Evolutionary conservation across 2,113 vertebrate genomes (phyloP).

Genomic region (Nothobranchius furzeri): DNA sequence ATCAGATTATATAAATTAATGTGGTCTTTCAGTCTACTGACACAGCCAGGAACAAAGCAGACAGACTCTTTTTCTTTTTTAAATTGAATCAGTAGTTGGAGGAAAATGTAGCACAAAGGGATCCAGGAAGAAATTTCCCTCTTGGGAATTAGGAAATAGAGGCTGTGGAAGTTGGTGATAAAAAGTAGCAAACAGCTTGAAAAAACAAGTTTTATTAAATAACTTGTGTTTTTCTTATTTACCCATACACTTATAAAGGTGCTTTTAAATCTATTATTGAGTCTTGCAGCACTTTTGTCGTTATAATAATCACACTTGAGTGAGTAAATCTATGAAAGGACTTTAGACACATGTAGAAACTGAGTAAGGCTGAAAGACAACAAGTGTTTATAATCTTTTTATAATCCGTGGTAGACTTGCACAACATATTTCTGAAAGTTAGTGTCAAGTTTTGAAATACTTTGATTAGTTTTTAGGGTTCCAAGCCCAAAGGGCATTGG

Average conservation of each 20-base stretch:
- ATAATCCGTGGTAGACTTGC: no score
- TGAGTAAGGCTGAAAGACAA: no score
- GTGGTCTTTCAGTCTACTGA: constrained; percentile 16
- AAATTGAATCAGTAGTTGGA: constrained; percentile 8
- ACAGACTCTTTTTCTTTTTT: not conserved
- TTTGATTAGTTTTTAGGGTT: no score
- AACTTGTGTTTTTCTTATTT: not conserved
- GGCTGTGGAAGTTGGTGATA: constrained; percentile 28
- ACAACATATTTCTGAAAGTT: no score
- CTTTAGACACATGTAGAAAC: no score
- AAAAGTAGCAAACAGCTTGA: not conserved
- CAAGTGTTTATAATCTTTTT: no score
- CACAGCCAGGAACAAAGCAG: constrained; percentile 37
- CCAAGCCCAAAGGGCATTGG: no score
- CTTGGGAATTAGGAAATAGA: constrained; percentile 23
- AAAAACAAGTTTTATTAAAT: not conserved
- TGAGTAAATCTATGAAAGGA: no score
- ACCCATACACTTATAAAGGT: not conserved
- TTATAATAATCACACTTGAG: no score
- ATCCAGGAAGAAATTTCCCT: constrained; percentile 29
- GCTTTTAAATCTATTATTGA: not conserved
- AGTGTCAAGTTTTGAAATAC: no score
- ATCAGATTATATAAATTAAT: constrained; percentile 31
- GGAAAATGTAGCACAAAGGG: constrained; percentile 36
- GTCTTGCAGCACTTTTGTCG: not conserved